These are phyloP conservation scores for Pagetopsis macropterus DNA, from an alignment of 2,797 vertebrate species.

Conservation along the genomic window DNA sequence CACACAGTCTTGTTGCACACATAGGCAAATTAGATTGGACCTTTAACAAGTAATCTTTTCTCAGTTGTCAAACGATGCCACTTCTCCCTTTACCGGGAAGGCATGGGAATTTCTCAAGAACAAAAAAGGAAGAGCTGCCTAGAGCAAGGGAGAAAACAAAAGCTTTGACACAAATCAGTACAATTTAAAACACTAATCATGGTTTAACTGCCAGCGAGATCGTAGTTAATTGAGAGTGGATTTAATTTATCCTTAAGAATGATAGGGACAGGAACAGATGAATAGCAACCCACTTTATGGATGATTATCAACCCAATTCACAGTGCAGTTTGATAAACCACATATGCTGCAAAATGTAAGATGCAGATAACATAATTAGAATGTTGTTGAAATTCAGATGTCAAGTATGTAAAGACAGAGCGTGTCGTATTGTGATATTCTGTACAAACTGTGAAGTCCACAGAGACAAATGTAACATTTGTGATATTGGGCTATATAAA, in stretches of 20 bases:
- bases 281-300: slow-evolving; percentile 26
- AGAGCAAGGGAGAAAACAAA: slow-evolving; percentile 50
- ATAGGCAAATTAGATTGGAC: slow-evolving; percentile 75
- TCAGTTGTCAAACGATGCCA: slow-evolving; percentile 65
- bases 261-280: slow-evolving; percentile 49
- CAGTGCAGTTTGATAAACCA: slow-evolving; percentile 27
- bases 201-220: slow-evolving; percentile 53
- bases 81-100: slow-evolving; percentile 45
- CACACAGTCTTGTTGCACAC: slow-evolving; percentile 63
- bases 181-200: slow-evolving; percentile 60
- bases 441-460: too few relatives aligned
- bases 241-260: slow-evolving; percentile 39
- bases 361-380: background rate
- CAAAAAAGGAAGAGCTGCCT: slow-evolving; percentile 66
- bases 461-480: too few relatives aligned
- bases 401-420: too few relatives aligned
- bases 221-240: slow-evolving; percentile 45
- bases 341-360: slow-evolving; percentile 21
- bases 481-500: too few relatives aligned
- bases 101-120: slow-evolving; percentile 74
- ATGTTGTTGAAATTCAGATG: slow-evolving; percentile 13
- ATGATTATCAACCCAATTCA: slow-evolving; percentile 51
- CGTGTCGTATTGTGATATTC: too few relatives aligned
- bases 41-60: slow-evolving; percentile 74
- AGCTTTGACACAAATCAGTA: slow-evolving; percentile 61